Evolutionary conservation across 2,888 invertebrate species (phyloP), one percentile per base, ranked within the genome.

Genomic region (Epinotia nisella): DNA sequence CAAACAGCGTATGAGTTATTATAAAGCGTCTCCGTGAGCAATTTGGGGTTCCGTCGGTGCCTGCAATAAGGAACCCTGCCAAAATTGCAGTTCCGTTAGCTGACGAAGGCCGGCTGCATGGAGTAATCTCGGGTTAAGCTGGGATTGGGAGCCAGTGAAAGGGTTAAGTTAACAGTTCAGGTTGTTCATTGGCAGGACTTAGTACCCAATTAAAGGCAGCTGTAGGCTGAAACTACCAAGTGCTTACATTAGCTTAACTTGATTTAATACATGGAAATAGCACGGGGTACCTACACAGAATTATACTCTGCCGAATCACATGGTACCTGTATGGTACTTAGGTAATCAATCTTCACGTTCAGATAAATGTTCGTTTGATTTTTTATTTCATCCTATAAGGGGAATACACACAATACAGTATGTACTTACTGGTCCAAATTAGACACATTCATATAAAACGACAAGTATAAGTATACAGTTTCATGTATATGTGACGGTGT

Each of bases 1-100:
- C 82, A 80, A 84, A 84, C 85, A 79, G 85, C 85, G 80, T 85
- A 87, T 92, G 89, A 92, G 87, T 89, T 88, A 92, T 83, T 82
- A 81, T 80, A 77, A 82, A 75, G 83, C 85, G 90, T 90, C 89
- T 90, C 86, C 78, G 87, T 86, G 80, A 86, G 91, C 90, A 90
- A 91, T 92, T 90, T 90, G 89, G 85, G 89, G 90, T 89, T 90
- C 88, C 85, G 85, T 83, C 85, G 83, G 81, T 83, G 77, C 49
- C 74, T 80, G 81, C 80, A 82, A 83, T 86, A 83, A 80, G 85
- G 85, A 82, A 81, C 80, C 71, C 83, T 92, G 92, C 92, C 92
- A 92, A 90, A 90, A 90, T 88, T 89, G 88, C 87, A 86, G 84
- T 88, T 88, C 88, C 88, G 86, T 86, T 77, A 73, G 77, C 70